Evolutionary conservation across 2,888 invertebrate species (phyloP), one percentile per base, ranked within the genome.

Genomic region (Lasioglossum figueresi): DNA sequence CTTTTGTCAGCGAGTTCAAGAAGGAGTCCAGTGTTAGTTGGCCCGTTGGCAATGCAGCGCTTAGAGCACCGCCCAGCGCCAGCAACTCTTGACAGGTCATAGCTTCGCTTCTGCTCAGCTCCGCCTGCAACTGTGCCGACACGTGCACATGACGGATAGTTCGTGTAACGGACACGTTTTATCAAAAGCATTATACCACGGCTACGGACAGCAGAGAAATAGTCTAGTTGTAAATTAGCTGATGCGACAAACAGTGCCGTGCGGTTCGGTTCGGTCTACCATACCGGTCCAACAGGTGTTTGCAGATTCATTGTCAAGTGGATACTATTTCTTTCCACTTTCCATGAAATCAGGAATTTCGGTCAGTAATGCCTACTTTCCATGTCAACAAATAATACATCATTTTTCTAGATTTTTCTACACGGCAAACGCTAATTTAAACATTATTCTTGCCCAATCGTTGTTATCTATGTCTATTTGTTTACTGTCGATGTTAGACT

Each of bases 41-140:
- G 34, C 98, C 98, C 6, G 98, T 98, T 3, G 98, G 98, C 86
- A 98, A 95, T 0, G 98, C 98, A 0, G 99, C 99, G 86, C 98
- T 98, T 79, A 99, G 96, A 0, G 98, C 98, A 16, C 99, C 99
- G 75, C 98, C 98, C 79, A 99, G 96, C n/a, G 99, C 99, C 83
- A 99, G 96, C 45, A 99, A 96, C 95, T 98, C 98, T 95, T 98
- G 98, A 94, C 98, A 99, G 0, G 98, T 98, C 96, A 98, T 97
- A 14, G 96, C 96, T 92, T 96, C 96, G 76, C 96, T 96, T 37
- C 96, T 96, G 52, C 96, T 96, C 84, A 96, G 92, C 86, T 96
- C 96, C 34, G 93, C 87, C 91, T 95, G 92, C 82, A 93, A 89
- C 91, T 91, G 72, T 52, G 81, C 77, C 27, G 85, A 84, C 84